Evolutionary conservation across 1,140 invertebrate genomes (phyloP), one percentile per base, ranked within the genome.

Genomic region (Trichonephila clavipes): DNA sequence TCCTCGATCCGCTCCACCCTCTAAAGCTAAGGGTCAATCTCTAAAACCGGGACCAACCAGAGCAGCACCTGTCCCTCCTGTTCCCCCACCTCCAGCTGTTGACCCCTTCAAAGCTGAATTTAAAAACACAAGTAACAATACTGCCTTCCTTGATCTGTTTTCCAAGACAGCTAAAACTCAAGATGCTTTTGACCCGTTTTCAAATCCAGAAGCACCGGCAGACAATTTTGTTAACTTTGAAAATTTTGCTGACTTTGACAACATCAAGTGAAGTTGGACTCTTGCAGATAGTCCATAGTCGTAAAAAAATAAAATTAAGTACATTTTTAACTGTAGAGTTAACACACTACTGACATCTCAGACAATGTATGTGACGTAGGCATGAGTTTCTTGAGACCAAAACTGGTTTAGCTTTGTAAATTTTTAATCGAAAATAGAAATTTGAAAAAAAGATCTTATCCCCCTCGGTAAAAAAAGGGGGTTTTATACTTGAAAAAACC

Each of bases 191-290:
- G 95, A 95, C 94, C 96, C 96, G 16, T 96, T 96, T 94, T 95
- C 83, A 1, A 90, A 92, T 72, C 24, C 58, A 24, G 8, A 64
- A 12, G 95, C 95, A 85, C 94, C 87, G 85, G 95, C 95, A 51
- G 93, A 94, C 62, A 82, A 62, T 28, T 93, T 93, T 34, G 95
- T 86, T 5, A 88, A 94, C 85, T 98, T 98, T 96, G 98, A 98
- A 94, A 97, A 98, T 96, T 98, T 98, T 96, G 97, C 97, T 87
- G 97, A 98, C 96, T 98, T 98, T 96, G 97, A 98, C 95, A 98
- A 98, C 97, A 98, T 98, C 97, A 96, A 95, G 90, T 95, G 90
- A 94, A n/a, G 44, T 77, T 66, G 28, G 61, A 66, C 19, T n/a
- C 8, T n/a, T 34, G 34, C 62, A 88, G 86, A 88, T 88, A 64